Base-by-base conservation (phyloP, 2,888 invertebrate genomes). In the Rhyacophila evoluta region DNA sequence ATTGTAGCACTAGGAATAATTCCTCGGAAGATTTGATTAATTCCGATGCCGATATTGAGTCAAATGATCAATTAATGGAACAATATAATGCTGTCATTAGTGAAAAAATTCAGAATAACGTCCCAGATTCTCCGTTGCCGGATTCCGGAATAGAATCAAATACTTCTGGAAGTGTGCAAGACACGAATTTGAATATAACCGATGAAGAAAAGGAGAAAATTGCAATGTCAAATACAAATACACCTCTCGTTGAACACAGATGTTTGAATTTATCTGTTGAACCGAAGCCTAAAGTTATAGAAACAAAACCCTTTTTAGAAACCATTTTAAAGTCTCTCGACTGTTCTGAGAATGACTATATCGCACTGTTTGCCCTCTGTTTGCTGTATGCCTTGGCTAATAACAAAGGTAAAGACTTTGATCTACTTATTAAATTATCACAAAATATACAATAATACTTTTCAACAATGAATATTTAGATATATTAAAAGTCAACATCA, bases 281-380 rank as follows among this genome's bases (percentile, higher is more conserved):
- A 37, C 87, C 82, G 77, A 87, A 89, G 80, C 85, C 83, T n/a
- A 88, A 85, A 78, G 89, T 90, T 41, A 87, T 92, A 70, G 88
- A 89, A 25, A 92, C 89, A 83, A 93, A 94, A 84, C 95, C 97
- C 0, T 98, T 98, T 88, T 89, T 98, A 83, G 96, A 97, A 86
- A 95, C 97, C 3, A 93, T 98, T 72, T 90, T 98, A 80, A 94
- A 95, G 84, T 94, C 97, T 0, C 89, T 99, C 83, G 95, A 96
- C 85, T 97, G 97, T 85, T 91, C 91, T 10, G 97, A 98, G 85
- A 98, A 98, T 87, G 99, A 99, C 89, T 98, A 99, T 86, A 93
- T 95, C 69, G 94, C 98, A 4, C 89, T 99, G 79, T 96, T 98
- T 86, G 94, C 95, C 2, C 90, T 99, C 12, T 97, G 98, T 87